A percentile compares a stretch with the other conserved stretches of the same genome.
These are phyloP conservation scores for Timema cristinae DNA, from an alignment of 2,888 invertebrate genomes.

Conservation along the genomic window DNA sequence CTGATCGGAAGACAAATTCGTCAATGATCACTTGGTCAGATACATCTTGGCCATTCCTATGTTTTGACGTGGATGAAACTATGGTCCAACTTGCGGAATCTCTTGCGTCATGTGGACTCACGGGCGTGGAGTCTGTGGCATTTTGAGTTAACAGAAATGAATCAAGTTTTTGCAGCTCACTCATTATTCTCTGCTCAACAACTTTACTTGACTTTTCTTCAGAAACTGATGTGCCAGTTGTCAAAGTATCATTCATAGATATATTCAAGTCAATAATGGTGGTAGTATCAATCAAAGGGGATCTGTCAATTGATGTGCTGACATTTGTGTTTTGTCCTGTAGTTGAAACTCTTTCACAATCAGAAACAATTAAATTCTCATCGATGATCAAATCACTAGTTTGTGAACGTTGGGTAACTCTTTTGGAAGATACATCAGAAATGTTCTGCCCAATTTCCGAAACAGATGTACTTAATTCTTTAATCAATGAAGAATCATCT, in stretches of 20 bases:
- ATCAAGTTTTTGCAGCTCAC: constrained; percentile 58
- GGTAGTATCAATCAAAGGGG: not conserved
- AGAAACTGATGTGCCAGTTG: not conserved
- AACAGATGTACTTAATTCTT: too few species aligned
- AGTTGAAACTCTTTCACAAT: too few species aligned
- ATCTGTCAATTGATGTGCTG: not conserved
- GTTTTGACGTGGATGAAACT: constrained; percentile 28
- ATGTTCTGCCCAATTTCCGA: too few species aligned
- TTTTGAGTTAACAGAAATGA: constrained; percentile 36
- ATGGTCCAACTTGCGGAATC: constrained; percentile 35
- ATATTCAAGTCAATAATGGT: constrained; percentile 6
- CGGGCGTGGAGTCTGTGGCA: constrained; percentile 32
- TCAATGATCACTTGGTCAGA: constrained; percentile 54
- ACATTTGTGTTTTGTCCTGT: not conserved
- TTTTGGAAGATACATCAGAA: not conserved
- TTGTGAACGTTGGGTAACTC: constrained; percentile 19
- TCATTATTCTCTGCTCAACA: constrained; percentile 59
- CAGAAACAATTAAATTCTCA: too few species aligned
- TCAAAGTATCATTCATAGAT: not conserved
- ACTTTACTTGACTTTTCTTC: constrained; percentile 16
- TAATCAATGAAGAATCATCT: too few species aligned
- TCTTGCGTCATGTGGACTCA: constrained; percentile 33
- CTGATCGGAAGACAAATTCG: constrained; percentile 37
- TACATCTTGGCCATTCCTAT: constrained; percentile 28
- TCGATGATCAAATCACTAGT: constrained; percentile 8